phyloP scores from a whole-genome alignment of 92 coral and sea anemone species.

The Epizoanthus scotinus region DNA sequence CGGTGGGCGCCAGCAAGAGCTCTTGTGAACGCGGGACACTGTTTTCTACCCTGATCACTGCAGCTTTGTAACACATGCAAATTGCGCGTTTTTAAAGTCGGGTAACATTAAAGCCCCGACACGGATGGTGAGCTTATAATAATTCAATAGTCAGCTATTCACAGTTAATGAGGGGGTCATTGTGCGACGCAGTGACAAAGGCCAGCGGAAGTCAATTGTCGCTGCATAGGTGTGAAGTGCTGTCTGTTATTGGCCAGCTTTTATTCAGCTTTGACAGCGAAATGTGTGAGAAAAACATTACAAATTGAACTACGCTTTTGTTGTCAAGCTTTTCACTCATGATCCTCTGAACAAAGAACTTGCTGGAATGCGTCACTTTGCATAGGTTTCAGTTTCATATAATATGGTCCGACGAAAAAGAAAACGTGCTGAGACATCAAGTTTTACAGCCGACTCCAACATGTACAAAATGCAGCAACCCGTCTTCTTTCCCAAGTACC shows the following conservation, averaged over 20 bases:
- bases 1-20: neutral
- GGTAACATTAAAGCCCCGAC: neutral
- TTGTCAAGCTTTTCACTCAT: neutral
- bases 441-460: too few species aligned
- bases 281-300: constrained; percentile 17
- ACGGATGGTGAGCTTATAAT: constrained; percentile 25
- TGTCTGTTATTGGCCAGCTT: constrained; percentile 17
- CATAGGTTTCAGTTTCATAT: too few species aligned
- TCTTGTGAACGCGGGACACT: neutral
- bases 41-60: neutral
- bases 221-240: constrained; percentile 38
- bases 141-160: constrained; percentile 28
- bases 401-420: too few species aligned
- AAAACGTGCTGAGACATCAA: too few species aligned
- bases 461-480: too few species aligned
- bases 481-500: too few species aligned
- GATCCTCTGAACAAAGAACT: too few species aligned
- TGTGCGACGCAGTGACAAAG: constrained; percentile 22
- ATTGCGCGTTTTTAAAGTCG: constrained; percentile 38
- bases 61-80: constrained; percentile 43
- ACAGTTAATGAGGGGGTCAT: constrained; percentile 22
- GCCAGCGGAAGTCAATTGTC: constrained; percentile 37
- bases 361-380: too few species aligned
- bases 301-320: neutral
- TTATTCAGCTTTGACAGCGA: neutral